These are phyloP conservation scores for Bergia sp. DNA, from an alignment of 92 coral and sea anemone species.

Conservation along the genomic window DNA sequence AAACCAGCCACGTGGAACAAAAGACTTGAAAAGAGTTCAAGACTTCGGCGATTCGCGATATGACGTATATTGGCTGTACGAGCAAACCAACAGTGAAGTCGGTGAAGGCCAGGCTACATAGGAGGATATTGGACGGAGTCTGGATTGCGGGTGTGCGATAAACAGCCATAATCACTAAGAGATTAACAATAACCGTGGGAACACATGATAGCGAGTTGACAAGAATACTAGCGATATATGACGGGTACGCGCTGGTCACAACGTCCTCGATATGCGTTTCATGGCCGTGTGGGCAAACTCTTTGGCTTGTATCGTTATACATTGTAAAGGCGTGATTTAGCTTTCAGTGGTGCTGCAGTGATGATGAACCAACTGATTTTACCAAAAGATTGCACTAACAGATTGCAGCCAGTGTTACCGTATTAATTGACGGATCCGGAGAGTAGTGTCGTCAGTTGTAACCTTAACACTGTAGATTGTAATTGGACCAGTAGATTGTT, in stretches of 20 bases:
- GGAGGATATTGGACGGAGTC: constrained; percentile 53
- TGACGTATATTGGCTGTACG: constrained; percentile 60
- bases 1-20: constrained; percentile 56
- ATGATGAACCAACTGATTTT: no score
- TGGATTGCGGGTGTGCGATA: constrained; percentile 45
- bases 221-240: constrained; percentile 36
- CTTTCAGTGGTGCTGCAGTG: neutral
- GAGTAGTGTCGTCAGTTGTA: no score
- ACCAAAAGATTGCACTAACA: no score
- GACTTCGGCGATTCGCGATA: constrained; percentile 46
- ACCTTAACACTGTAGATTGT: no score
- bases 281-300: constrained; percentile 33
- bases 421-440: no score
- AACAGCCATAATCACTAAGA: constrained; percentile 13
- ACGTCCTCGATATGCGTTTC: constrained; percentile 38
- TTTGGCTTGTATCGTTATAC: constrained; percentile 15
- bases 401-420: no score
- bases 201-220: constrained; percentile 21
- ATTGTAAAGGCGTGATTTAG: neutral
- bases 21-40: constrained; percentile 31
- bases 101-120: constrained; percentile 59
- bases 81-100: constrained; percentile 57
- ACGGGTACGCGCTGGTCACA: constrained; percentile 25
- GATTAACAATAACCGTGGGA: constrained; percentile 17
- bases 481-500: no score